Base-by-base conservation (phyloP, 2,113 vertebrate species). In the Paramormyrops kingsleyae region DNA sequence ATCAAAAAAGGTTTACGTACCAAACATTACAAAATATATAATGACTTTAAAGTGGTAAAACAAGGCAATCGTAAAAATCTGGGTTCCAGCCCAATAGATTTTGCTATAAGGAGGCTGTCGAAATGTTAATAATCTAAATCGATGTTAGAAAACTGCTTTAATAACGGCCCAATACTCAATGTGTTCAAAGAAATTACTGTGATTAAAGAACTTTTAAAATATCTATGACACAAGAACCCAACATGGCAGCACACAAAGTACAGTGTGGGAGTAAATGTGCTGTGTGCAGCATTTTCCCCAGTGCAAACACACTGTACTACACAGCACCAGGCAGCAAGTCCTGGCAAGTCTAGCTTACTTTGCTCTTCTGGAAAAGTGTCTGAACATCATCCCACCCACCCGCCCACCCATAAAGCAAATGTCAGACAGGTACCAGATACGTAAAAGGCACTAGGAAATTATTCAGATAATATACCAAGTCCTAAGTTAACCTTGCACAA, bases 31-130 rank as follows among this genome's bases (percentile, higher is more conserved):
- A 4, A 21, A 66, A 66, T 24, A 59, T 17, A 44, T 44, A 88
- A n/a, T 42, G 39, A 39, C 19, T 80, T 42, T 80, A 19, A 80
- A 80, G 35, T 80, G 74, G 74, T 19, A 6, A 77, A 80, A 80
- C 74, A 80, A 42, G 35, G 13, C 56, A 27, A 66, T 46, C 5
- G 39, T 24, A 66, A 42, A 46, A 62, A 74, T 77, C 70, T 88
- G 66, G 88, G 88, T 88, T 88, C 88, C 66, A 88, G 88, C 31
- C 88, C 88, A 47, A 77, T 50, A 80, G 49, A 52, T 77, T 46
- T 74, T 19, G 19, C 27, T 80, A 31, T 24, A 46, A 77, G n/a
- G 19, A 35, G 66, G 35, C 62, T 88, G 74, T 35, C 8, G 12
- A 49, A 49, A 88, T 27, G 27, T 70, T 77, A 88, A 88, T 77